phyloP scores from a whole-genome alignment of 2,888 invertebrate genomes.

The Drosophila neoperkinsi region DNA sequence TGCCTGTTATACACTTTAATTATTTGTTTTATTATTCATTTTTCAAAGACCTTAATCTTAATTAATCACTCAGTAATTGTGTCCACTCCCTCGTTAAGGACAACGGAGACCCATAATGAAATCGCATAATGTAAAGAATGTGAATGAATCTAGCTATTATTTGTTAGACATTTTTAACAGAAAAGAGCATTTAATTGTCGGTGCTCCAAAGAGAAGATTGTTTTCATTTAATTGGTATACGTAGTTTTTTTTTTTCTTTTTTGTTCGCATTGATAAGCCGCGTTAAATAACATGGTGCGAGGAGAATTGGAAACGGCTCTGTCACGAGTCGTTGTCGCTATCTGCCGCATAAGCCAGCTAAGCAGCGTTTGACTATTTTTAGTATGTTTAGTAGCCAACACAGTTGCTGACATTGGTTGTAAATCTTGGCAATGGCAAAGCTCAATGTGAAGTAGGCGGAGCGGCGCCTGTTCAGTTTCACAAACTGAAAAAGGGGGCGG shows the following conservation, averaged over 20 bases:
- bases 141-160: rapidly evolving
- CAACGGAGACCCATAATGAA: neutral
- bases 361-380: slow-evolving; percentile 54
- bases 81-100: too few species aligned
- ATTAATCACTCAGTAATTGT: too few species aligned
- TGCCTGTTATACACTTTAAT: neutral
- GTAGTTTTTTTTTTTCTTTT: neutral
- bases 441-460: slow-evolving; percentile 57
- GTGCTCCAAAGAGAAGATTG: neutral
- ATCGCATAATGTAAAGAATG: neutral
- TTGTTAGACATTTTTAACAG: neutral
- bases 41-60: neutral
- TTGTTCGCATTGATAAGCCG: slow-evolving; percentile 59
- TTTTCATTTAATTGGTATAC: neutral
- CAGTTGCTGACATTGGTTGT: slow-evolving; percentile 70
- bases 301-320: slow-evolving; percentile 35
- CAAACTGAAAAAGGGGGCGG: slow-evolving; percentile 8
- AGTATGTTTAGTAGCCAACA: slow-evolving; percentile 42
- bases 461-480: neutral
- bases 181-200: slow-evolving; percentile 7
- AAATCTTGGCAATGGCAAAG: slow-evolving; percentile 74
- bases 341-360: slow-evolving; percentile 53
- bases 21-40: neutral
- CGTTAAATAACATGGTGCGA: slow-evolving; percentile 29
- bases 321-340: slow-evolving; percentile 63